Evolutionary conservation across 1,140 invertebrate species (phyloP), one percentile per base, ranked within the genome.

Genomic region (Stenopsyche tienmushanensis): DNA sequence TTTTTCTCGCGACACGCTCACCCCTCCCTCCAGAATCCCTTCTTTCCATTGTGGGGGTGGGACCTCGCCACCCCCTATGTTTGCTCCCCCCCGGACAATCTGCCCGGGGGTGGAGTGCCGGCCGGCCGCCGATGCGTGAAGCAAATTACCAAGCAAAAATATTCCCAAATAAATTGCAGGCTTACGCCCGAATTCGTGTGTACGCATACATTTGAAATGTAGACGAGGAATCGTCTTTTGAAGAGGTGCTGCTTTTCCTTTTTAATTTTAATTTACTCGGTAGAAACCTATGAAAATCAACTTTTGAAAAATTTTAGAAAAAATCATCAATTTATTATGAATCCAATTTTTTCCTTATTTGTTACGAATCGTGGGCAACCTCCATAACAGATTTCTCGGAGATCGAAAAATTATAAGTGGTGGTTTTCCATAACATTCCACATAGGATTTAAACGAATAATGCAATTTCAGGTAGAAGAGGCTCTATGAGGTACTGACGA

Each of bases 121-220:
- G 59, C 45, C 26, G 47, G 68, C 62, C 41, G 54, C 52, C 66
- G 59, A 69, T 69, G 70, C 66, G 66, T 69, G 70, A 66, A 55
- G 63, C 62, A 71, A 71, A 71, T 71, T 71, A 69, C 70, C 60
- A 62, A 59, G 49, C 54, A 57, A 71, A 71, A 71, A 69, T 71
- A 71, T 71, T 71, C 70, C 60, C 70, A 66, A 69, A 71, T 71
- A 71, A 71, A 71, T 71, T 71, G 69, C 57, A 49, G 62, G 69
- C 69, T 71, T 71, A 71, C 62, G 57, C 49, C 24, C 29, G 34
- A 59, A 60, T 65, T 64, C 69, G 65, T 71, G 69, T 71, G 62
- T 60, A 26, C 65, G 69, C 69, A 67, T 67, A 67, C 62, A 71
- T 71, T 70, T 64, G 42, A 42, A 55, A 53, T 54, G 39, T 62